Conservation (phyloP, 2,888 invertebrate species). For the Saturnia japonica region DNA sequence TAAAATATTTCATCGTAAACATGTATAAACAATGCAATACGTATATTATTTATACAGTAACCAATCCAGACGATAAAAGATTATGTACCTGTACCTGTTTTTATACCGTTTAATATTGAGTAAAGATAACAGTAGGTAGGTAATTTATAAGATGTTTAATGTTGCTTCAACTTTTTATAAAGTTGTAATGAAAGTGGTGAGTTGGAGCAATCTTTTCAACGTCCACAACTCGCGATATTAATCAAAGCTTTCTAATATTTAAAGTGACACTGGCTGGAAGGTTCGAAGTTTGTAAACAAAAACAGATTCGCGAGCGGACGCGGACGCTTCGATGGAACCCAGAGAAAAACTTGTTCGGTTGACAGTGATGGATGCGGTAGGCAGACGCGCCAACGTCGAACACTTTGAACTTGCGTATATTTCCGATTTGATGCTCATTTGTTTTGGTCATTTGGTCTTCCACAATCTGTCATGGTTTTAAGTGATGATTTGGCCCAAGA, state of each 20-base stretch:
- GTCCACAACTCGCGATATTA: slow-evolving; percentile 46
- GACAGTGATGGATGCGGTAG: slow-evolving; percentile 76
- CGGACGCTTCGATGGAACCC: slow-evolving; percentile 63
- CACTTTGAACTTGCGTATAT: slow-evolving; percentile 52
- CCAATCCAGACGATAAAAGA: no score
- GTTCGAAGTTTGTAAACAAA: slow-evolving; percentile 73
- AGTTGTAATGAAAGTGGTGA: slow-evolving; percentile 7
- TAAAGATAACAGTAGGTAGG: no score
- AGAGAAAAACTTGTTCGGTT: slow-evolving; percentile 71
- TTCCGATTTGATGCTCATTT: slow-evolving; percentile 32
- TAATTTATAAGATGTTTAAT: not conserved
- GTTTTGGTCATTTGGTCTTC: no score
- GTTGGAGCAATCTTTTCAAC: slow-evolving; percentile 26
- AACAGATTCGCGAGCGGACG: slow-evolving; percentile 55
- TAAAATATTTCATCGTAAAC: no score
- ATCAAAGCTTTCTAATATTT: slow-evolving; percentile 62
- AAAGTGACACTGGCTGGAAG: slow-evolving; percentile 68
- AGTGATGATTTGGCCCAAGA: no score
- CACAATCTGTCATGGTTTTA: no score
- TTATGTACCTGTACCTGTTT: no score
- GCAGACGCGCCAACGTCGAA: slow-evolving; percentile 55
- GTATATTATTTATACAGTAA: no score
- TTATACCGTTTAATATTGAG: no score
- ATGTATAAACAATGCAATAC: no score
- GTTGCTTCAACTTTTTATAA: not conserved